These are phyloP conservation scores for Acheta domesticus DNA, from an alignment of 2,888 invertebrate genomes.

Conservation along the genomic window DNA sequence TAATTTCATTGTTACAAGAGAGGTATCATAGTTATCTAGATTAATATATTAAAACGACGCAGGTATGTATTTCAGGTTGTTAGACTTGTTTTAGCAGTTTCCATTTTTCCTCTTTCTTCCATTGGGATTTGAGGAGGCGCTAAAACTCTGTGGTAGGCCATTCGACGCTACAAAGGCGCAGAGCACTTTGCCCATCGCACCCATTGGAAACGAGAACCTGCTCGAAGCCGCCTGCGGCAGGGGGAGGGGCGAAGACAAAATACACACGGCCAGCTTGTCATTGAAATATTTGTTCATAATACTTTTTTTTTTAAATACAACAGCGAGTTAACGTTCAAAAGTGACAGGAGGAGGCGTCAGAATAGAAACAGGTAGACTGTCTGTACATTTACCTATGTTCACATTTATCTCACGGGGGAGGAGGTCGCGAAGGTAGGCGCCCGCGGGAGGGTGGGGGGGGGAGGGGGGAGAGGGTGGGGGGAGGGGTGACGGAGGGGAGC, in stretches of 20 bases:
- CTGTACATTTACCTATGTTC: background rate
- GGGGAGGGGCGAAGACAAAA: background rate
- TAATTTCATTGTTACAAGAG: slow-evolving; percentile 3
- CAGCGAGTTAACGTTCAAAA: slow-evolving; percentile 1
- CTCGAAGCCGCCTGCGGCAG: slow-evolving; percentile 2
- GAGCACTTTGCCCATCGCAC: background rate
- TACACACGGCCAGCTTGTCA: background rate
- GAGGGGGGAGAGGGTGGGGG: background rate
- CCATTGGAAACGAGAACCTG: background rate
- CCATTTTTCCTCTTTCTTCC: background rate
- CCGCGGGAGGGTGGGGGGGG: background rate
- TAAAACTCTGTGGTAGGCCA: background rate
- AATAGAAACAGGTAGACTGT: background rate
- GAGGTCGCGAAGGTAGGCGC: background rate
- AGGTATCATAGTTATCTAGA: background rate
- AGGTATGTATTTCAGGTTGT: background rate
- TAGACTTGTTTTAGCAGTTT: background rate
- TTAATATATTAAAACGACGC: background rate
- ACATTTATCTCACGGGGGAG: background rate
- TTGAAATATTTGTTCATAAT: slow-evolving; percentile 4
- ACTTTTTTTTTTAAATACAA: background rate
- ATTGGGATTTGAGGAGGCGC: background rate
- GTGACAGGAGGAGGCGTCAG: background rate
- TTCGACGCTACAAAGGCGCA: background rate
- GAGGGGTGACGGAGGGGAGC: background rate